phyloP scores from a whole-genome alignment of 2,888 invertebrate species.

The Cordilura impudica region DNA sequence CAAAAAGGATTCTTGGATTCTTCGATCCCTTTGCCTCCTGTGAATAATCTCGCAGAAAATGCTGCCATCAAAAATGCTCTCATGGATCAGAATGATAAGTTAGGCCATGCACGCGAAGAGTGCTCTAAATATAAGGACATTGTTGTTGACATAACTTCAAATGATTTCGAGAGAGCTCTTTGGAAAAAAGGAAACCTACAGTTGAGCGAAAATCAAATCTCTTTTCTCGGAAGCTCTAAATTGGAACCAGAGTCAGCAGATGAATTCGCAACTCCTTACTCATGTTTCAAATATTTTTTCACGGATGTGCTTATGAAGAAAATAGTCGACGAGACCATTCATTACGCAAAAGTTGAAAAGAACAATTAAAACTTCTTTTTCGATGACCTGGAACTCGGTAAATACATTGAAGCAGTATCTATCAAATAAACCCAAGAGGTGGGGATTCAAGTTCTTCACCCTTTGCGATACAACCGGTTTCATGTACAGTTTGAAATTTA shows the following conservation, averaged over 20 bases:
- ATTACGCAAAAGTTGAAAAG: slow-evolving; percentile 46
- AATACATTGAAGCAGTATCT: slow-evolving; percentile 57
- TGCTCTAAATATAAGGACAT: background rate
- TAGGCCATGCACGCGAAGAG: slow-evolving; percentile 16
- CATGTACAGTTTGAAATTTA: background rate
- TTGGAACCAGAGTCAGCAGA: slow-evolving; percentile 40
- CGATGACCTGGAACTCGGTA: slow-evolving; percentile 56
- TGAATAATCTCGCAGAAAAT: too few species aligned
- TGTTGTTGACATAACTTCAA: slow-evolving; percentile 30
- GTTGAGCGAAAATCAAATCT: slow-evolving; percentile 45
- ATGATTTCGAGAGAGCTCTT: too few species aligned
- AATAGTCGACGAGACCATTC: slow-evolving; percentile 8
- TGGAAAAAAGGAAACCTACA: slow-evolving; percentile 47
- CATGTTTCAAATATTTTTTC: slow-evolving; percentile 52
- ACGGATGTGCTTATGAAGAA: slow-evolving; percentile 26
- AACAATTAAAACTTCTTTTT: slow-evolving; percentile 13
- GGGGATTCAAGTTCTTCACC: slow-evolving; percentile 61
- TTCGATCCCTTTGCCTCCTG: background rate
- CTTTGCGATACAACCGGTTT: slow-evolving; percentile 58
- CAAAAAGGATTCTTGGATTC: background rate
- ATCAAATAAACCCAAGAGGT: too few species aligned
- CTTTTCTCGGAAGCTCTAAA: slow-evolving; percentile 46
- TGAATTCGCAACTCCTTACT: slow-evolving; percentile 41
- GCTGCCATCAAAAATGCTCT: background rate
- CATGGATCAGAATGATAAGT: background rate